These are phyloP conservation scores for Argopecten irradians DNA, from an alignment of 1,140 invertebrate species.

Conservation along the genomic window DNA sequence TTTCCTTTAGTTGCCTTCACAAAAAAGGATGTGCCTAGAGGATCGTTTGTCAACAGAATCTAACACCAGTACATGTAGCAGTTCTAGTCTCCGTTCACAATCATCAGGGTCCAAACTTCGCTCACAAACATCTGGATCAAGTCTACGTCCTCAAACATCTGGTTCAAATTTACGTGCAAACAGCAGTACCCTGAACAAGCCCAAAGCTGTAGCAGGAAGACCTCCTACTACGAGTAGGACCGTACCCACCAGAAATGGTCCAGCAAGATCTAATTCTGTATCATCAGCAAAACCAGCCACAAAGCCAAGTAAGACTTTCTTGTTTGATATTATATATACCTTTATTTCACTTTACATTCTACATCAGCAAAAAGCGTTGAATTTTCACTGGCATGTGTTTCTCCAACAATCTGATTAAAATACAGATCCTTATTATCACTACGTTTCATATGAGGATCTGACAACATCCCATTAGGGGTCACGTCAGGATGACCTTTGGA, in stretches of 20 bases:
- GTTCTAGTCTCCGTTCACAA: background rate
- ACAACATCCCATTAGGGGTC: no score
- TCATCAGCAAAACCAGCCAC: background rate
- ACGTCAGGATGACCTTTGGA: no score
- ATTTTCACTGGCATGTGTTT: no score
- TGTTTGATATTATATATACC: no score
- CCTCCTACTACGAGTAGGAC: background rate
- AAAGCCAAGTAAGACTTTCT: background rate
- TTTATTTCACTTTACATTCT: no score
- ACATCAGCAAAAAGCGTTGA: background rate
- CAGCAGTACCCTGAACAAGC: background rate
- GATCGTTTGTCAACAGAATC: background rate
- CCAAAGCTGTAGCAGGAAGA: background rate
- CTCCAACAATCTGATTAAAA: no score
- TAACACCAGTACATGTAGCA: background rate
- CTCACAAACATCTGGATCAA: background rate
- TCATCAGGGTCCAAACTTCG: background rate
- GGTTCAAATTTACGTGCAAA: conserved; percentile 10
- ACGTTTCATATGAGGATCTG: no score
- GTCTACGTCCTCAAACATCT: background rate
- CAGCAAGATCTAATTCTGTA: background rate
- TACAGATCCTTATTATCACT: no score
- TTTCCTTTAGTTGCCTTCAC: background rate
- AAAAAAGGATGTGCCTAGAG: background rate
- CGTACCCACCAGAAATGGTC: background rate